A percentile compares a stretch with the other conserved stretches of the same genome.
Evolutionary conservation across 2,888 invertebrate genomes (phyloP).

Genomic region (Myopa testacea): DNA sequence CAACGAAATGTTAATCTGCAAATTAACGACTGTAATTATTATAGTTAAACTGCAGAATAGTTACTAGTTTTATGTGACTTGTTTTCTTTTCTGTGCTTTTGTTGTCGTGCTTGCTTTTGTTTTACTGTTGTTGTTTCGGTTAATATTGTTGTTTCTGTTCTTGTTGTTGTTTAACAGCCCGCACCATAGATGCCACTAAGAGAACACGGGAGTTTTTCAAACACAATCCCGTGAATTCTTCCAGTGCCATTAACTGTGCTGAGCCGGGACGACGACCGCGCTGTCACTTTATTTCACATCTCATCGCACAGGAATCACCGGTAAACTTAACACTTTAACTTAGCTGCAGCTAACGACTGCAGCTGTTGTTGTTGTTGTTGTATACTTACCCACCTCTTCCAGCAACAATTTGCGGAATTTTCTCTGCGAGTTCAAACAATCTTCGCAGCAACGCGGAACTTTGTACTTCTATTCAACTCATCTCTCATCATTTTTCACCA

Average conservation of each 20-base stretch:
- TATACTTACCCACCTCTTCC: background rate
- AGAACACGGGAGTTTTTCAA: slow-evolving; percentile 69
- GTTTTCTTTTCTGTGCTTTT: background rate
- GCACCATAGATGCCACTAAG: slow-evolving; percentile 71
- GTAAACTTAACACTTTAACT: background rate
- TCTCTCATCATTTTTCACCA: slow-evolving; percentile 2
- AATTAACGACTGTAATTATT: slow-evolving; percentile 6
- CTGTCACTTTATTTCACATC: background rate
- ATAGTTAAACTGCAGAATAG: background rate
- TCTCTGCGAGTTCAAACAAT: slow-evolving; percentile 26
- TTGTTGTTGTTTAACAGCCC: slow-evolving; percentile 54
- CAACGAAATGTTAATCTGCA: background rate
- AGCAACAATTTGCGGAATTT: slow-evolving; percentile 19
- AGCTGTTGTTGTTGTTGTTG: background rate
- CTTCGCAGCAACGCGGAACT: background rate
- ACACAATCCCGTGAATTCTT: slow-evolving; percentile 74
- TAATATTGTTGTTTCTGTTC: no score
- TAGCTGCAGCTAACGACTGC: background rate
- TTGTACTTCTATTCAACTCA: background rate
- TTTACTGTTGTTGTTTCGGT: slow-evolving; percentile 3
- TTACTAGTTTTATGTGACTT: background rate
- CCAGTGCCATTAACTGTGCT: slow-evolving; percentile 75
- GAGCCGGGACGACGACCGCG: slow-evolving; percentile 46
- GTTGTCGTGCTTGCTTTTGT: background rate
- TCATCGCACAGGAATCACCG: background rate